A percentile compares a stretch with the other conserved stretches of the same genome.
These are phyloP conservation scores for Cerastoderma edule DNA, from an alignment of 2,888 invertebrate genomes.

Conservation along the genomic window DNA sequence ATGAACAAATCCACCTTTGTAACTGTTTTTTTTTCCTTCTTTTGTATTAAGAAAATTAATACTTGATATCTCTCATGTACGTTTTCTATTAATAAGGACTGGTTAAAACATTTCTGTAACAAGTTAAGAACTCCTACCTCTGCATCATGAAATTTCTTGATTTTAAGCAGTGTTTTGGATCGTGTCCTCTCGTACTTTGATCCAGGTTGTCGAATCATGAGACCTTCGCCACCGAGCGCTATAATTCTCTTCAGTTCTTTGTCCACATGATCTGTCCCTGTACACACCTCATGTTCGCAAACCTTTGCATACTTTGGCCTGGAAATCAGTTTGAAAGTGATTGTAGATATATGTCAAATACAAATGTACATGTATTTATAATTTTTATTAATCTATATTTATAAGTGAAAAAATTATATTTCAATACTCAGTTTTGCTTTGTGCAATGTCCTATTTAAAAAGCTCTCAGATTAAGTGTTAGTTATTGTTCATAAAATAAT, in stretches of 20 bases:
- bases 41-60: too few species aligned
- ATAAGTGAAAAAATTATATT: too few species aligned
- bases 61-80: too few species aligned
- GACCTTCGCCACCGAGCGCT: slow-evolving; percentile 79
- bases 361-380: background rate
- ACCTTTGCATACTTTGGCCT: slow-evolving; percentile 75
- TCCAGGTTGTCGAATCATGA: slow-evolving; percentile 81
- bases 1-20: too few species aligned
- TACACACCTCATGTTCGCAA: slow-evolving; percentile 76
- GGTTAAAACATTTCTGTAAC: too few species aligned
- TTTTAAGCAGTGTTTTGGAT: slow-evolving; percentile 78
- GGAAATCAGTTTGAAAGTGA: slow-evolving; percentile 19
- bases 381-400: too few species aligned
- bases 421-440: too few species aligned
- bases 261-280: slow-evolving; percentile 73
- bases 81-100: too few species aligned
- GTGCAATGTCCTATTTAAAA: too few species aligned
- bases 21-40: too few species aligned
- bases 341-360: background rate
- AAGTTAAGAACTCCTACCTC: slow-evolving; percentile 72
- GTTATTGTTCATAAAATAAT: too few species aligned
- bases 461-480: too few species aligned
- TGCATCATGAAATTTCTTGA: slow-evolving; percentile 82
- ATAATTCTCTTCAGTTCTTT: slow-evolving; percentile 76
- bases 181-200: slow-evolving; percentile 77